phyloP scores from a whole-genome alignment of 2,113 vertebrate species.

The Bagarius yarrelli region DNA sequence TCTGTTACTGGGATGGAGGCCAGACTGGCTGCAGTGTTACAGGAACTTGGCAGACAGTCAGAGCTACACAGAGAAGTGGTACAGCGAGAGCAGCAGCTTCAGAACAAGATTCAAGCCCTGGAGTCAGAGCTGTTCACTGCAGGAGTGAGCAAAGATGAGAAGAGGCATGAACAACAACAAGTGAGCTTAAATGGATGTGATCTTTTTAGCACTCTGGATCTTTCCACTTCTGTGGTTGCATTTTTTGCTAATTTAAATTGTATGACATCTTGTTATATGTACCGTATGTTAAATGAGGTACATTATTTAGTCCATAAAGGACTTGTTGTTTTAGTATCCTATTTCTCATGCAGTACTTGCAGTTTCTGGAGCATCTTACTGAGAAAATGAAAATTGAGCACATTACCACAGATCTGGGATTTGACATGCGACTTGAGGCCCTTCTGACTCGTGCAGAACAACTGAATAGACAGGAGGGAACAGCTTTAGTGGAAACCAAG shows the following conservation, averaged over 20 bases:
- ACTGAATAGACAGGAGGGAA: slow-evolving; percentile 78
- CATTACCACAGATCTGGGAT: slow-evolving; percentile 79
- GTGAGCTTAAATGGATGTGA: slow-evolving; percentile 63
- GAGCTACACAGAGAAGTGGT: slow-evolving; percentile 76
- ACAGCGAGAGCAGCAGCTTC: slow-evolving; percentile 71
- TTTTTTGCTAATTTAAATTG: neutral
- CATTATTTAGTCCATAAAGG: neutral
- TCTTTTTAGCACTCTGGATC: slow-evolving; percentile 4
- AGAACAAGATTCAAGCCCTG: slow-evolving; percentile 67
- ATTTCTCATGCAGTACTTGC: slow-evolving; percentile 73
- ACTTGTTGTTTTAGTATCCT: neutral
- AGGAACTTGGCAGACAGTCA: slow-evolving; percentile 71
- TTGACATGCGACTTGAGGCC: slow-evolving; percentile 80
- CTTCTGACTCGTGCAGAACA: slow-evolving; percentile 80
- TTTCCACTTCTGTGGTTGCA: neutral
- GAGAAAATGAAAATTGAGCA: slow-evolving; percentile 80
- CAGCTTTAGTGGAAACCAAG: slow-evolving; percentile 79
- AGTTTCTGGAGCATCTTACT: slow-evolving; percentile 83
- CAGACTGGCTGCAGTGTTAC: slow-evolving; percentile 63
- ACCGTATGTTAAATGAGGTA: no score
- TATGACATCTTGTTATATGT: no score
- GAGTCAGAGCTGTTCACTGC: slow-evolving; percentile 77
- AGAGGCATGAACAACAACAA: slow-evolving; percentile 77
- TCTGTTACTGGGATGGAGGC: slow-evolving; percentile 73
- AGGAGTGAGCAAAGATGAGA: slow-evolving; percentile 69